Evolutionary conservation across 2,113 vertebrate species (phyloP).

Genomic region (Odobenus rosmarus): DNA sequence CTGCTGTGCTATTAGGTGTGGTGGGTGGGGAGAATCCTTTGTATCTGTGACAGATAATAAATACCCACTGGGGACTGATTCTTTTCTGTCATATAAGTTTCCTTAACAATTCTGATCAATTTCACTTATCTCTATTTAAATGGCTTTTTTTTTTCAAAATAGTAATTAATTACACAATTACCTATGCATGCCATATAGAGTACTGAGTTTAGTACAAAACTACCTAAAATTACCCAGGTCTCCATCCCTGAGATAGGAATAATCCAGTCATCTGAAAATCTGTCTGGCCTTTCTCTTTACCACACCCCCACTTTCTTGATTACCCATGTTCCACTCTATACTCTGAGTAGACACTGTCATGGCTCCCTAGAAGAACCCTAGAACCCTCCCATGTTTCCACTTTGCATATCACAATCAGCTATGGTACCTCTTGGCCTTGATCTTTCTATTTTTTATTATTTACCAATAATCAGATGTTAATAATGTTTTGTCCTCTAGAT

Average conservation of each 20-base stretch:
- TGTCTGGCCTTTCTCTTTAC: not conserved
- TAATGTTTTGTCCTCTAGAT: not conserved
- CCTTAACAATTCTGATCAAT: not conserved
- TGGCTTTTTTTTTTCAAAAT: not conserved
- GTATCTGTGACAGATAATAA: not conserved
- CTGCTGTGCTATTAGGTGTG: not conserved
- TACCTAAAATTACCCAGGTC: not conserved
- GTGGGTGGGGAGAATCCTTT: not conserved
- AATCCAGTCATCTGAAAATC: not conserved
- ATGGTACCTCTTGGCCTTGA: not conserved
- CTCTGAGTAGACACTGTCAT: not conserved
- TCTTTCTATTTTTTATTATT: not conserved
- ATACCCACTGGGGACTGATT: not conserved
- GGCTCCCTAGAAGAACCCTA: not conserved
- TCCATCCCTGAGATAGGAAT: not conserved
- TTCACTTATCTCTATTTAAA: constrained; percentile 37
- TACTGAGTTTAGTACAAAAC: not conserved
- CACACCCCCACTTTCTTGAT: not conserved
- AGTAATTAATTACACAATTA: not conserved
- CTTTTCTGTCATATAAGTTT: not conserved
- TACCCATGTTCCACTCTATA: not conserved
- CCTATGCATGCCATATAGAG: not conserved
- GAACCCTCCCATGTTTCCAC: not conserved
- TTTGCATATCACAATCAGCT: not conserved
- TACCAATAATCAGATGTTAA: not conserved